Evolutionary conservation across 1,140 invertebrate genomes (phyloP).

Genomic region (Xylocopa sonorina): DNA sequence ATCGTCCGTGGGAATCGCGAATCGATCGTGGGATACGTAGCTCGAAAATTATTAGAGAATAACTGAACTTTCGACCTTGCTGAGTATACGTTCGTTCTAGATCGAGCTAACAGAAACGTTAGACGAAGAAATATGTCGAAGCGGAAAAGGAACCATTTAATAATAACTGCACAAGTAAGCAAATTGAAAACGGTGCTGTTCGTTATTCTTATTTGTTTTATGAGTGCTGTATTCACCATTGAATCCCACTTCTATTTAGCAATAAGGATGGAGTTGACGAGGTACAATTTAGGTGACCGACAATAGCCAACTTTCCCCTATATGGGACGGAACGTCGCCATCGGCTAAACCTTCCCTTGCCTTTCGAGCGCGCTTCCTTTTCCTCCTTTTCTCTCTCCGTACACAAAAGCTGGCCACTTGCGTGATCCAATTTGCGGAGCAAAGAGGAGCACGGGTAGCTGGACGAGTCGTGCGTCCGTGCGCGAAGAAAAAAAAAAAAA

Average conservation of each 20-base stretch:
- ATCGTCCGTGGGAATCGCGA: background rate
- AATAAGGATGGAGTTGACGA: too few relatives aligned
- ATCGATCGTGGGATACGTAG: background rate
- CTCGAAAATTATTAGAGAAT: constrained; percentile 26
- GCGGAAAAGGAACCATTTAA: too few relatives aligned
- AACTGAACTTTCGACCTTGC: constrained; percentile 36
- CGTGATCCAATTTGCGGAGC: constrained; percentile 39
- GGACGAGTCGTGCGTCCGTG: constrained; percentile 21
- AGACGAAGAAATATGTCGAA: too few relatives aligned
- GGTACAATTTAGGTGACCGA: too few relatives aligned
- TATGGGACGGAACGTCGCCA: constrained; percentile 24
- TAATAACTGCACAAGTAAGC: too few relatives aligned
- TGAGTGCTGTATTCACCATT: too few relatives aligned
- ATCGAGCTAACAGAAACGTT: background rate
- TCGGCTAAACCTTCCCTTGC: background rate
- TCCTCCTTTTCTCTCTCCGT: background rate
- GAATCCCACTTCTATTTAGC: too few relatives aligned
- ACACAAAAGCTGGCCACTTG: constrained; percentile 33
- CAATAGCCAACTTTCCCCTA: constrained; percentile 11
- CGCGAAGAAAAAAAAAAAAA: constrained; percentile 45
- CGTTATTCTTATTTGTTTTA: too few relatives aligned
- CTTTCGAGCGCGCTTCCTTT: background rate
- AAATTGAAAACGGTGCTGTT: too few relatives aligned
- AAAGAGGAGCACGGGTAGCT: constrained; percentile 11
- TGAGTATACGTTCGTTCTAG: background rate